Conservation (phyloP, 2,888 invertebrate genomes). For the Scaeva pyrastri region DNA sequence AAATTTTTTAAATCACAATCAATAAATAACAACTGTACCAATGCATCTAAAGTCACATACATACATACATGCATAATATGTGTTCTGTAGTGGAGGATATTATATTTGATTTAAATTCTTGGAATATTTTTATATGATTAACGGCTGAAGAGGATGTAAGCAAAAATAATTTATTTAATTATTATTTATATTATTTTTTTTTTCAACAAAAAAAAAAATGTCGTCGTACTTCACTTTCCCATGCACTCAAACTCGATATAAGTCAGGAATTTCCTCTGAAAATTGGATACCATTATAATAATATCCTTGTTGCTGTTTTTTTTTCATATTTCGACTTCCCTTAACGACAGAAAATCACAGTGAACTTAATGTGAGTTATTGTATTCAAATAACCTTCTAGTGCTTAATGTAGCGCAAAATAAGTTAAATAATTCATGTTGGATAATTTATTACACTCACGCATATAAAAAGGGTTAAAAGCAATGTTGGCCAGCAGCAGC, state of each 20-base stretch:
- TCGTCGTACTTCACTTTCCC: slow-evolving; percentile 16
- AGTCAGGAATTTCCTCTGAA: slow-evolving; percentile 25
- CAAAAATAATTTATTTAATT: slow-evolving; percentile 13
- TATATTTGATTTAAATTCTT: slow-evolving; percentile 13
- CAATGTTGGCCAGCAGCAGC: slow-evolving; percentile 17
- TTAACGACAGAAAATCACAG: slow-evolving; percentile 64
- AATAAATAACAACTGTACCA: not conserved
- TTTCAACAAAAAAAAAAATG: slow-evolving; percentile 12
- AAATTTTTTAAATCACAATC: not conserved
- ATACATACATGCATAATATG: too few relatives aligned
- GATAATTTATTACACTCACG: slow-evolving; percentile 68
- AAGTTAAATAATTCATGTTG: slow-evolving; percentile 76
- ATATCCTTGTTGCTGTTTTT: slow-evolving; percentile 29
- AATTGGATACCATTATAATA: slow-evolving; percentile 26
- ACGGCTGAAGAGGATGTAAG: slow-evolving; percentile 1
- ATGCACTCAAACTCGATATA: slow-evolving; percentile 10
- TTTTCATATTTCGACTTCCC: slow-evolving; percentile 32
- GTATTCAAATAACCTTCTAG: slow-evolving; percentile 76
- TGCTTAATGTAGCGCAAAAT: slow-evolving; percentile 76
- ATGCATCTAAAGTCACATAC: not conserved
- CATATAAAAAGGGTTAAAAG: slow-evolving; percentile 33
- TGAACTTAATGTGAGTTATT: slow-evolving; percentile 75
- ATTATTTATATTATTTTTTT: slow-evolving; percentile 2
- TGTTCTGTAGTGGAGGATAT: not conserved
- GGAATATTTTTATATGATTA: slow-evolving; percentile 3